A percentile compares a stretch with the other conserved stretches of the same genome.
These are phyloP conservation scores for Centroberyx gerrardi DNA, from an alignment of 2,797 vertebrate genomes.

Conservation along the genomic window DNA sequence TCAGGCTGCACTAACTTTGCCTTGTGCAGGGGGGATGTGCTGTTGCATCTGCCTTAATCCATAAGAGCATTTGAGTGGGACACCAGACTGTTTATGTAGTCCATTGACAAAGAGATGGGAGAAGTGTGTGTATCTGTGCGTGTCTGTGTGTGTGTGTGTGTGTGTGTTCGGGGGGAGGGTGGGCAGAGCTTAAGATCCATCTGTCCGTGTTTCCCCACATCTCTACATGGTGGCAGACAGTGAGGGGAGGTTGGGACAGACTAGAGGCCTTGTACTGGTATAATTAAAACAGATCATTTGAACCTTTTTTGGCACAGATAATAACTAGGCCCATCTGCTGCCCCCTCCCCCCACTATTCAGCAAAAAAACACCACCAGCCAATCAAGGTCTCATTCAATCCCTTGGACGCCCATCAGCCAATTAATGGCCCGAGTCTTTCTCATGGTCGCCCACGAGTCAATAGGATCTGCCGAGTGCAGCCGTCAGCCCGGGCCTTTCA, in stretches of 20 bases:
- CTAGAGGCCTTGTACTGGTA: constrained; percentile 42
- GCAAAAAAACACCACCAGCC: neutral
- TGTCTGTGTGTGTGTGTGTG: constrained; percentile 6
- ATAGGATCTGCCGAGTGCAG: constrained; percentile 36
- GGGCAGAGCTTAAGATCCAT: constrained; percentile 64
- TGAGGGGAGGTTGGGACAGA: constrained; percentile 46
- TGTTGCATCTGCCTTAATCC: constrained; percentile 72
- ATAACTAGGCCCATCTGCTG: constrained; percentile 39
- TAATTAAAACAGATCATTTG: constrained; percentile 70
- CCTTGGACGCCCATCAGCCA: constrained; percentile 35
- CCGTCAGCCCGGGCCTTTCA: constrained; percentile 29
- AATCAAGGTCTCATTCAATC: constrained; percentile 55
- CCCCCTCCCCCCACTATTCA: neutral
- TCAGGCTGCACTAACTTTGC: constrained; percentile 62
- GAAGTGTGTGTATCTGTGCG: constrained; percentile 26
- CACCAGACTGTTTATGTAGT: constrained; percentile 70
- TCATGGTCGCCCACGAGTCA: constrained; percentile 1
- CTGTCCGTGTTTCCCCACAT: constrained; percentile 65
- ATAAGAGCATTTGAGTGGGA: constrained; percentile 66
- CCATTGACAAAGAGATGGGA: constrained; percentile 61
- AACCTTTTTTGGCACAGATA: constrained; percentile 39
- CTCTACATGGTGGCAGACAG: constrained; percentile 52
- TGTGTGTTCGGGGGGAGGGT: constrained; percentile 26
- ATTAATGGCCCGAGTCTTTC: constrained; percentile 40
- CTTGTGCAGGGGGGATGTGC: constrained; percentile 37